Evolutionary conservation across 2,797 vertebrate genomes (phyloP), one percentile per base, ranked within the genome.

Genomic region (Arrhamphus sclerolepis): DNA sequence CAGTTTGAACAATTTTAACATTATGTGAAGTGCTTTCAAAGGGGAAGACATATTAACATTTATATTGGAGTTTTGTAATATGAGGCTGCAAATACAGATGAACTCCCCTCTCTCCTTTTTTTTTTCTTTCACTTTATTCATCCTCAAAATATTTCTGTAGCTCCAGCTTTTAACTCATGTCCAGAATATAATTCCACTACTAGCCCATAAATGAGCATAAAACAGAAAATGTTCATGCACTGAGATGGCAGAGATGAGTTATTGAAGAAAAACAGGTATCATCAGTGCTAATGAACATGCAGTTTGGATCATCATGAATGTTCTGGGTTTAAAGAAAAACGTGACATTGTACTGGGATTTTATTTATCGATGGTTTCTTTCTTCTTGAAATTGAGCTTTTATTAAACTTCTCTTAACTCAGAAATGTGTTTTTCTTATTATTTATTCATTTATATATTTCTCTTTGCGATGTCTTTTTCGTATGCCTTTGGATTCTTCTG

Each of bases 141-240:
- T 76, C 39, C 70, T 60, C 43, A 29, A 67, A 22, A 21, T 49
- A 43, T 42, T 65, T 17, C 64, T 59, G 70, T 68, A 16, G 49
- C 38, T 65, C 62, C 58, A 62, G 21, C 52, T 41, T 31, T 75
- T 73, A n/a, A 48, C 39, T 73, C 46, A 54, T 31, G 50, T 63
- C 71, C 78, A 80, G 79, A 82, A 77, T 59, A 60, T 16, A 31
- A 70, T 67, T 34, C 53, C 55, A 46, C 70, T 58, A 26, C 44
- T 43, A 29, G 17, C 65, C 63, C 52, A 64, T 77, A 81, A 86
- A 81, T 34, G 34, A 70, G 18, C 51, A 52, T 66, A 63, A 69
- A 71, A 77, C 20, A 21, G 52, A 65, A 67, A 38, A 58, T 44
- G 34, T 55, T 34, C 24, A 29, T 42, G 39, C 59, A 41, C 14